A percentile compares a stretch with the other conserved stretches of the same genome.
Conservation (phyloP, 2,113 vertebrate species). For the Nycticryphes semicollaris region DNA sequence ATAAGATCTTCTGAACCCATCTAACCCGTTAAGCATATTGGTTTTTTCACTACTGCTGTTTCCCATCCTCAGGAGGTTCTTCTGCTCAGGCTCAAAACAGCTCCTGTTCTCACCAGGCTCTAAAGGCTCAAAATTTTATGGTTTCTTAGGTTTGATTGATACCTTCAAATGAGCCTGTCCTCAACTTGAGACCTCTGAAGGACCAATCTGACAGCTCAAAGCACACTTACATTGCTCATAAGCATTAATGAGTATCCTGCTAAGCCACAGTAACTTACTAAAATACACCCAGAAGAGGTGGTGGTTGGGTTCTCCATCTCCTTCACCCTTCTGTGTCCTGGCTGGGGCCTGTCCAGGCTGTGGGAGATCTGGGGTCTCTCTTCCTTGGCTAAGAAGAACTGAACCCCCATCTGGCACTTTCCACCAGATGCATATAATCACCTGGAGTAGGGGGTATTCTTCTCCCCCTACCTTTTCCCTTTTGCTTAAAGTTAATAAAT, state of each 20-base stretch:
- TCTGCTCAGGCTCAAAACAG: not conserved
- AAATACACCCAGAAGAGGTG: not conserved
- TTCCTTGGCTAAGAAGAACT: not conserved
- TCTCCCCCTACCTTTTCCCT: not conserved
- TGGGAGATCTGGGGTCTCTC: not conserved
- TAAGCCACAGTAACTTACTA: not conserved
- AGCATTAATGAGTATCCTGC: not conserved
- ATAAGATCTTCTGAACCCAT: not conserved
- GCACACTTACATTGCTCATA: not conserved
- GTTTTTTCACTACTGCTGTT: not conserved
- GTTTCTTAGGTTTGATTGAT: not conserved
- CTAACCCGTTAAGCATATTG: not conserved
- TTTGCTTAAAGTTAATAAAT: not conserved
- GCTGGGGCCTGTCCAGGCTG: not conserved
- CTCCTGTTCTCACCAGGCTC: not conserved
- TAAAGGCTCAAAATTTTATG: not conserved
- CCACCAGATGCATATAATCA: not conserved
- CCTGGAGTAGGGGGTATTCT: not conserved
- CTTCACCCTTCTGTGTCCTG: not conserved
- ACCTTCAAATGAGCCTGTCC: not conserved
- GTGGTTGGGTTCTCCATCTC: not conserved
- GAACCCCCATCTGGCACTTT: not conserved
- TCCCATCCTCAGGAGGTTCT: not conserved
- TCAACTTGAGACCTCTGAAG: not conserved
- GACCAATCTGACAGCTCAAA: not conserved